Conservation (phyloP, 2,113 vertebrate genomes). For the Orientallactaga bullata region DNA sequence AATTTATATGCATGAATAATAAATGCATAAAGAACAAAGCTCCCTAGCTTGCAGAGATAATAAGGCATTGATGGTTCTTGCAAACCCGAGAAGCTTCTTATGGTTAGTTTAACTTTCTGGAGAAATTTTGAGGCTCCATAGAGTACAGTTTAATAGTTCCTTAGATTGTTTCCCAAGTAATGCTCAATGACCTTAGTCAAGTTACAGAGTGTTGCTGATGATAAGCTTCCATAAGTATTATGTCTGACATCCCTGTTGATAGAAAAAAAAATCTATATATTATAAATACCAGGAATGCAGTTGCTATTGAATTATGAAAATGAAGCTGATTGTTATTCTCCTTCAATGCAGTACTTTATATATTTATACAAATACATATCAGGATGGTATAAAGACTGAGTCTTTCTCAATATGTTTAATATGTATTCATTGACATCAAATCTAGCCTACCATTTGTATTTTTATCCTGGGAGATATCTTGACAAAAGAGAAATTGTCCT, state of each 20-base stretch:
- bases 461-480: not conserved
- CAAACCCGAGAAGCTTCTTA: not conserved
- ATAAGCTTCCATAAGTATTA: constrained; percentile 18
- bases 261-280: constrained; percentile 23
- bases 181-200: not conserved
- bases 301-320: constrained; percentile 71
- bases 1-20: not conserved
- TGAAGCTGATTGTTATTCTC: not conserved
- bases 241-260: constrained; percentile 16
- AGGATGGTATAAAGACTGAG: not conserved
- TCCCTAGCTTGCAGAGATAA: not conserved
- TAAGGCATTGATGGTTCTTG: not conserved
- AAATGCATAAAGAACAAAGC: not conserved
- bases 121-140: not conserved
- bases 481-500: not conserved
- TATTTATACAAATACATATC: not conserved
- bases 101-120: not conserved
- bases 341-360: not conserved
- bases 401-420: not conserved
- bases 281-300: constrained; percentile 29
- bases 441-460: not conserved
- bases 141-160: not conserved
- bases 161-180: not conserved
- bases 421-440: not conserved
- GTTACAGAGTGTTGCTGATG: not conserved